These are phyloP conservation scores for Acanthopleura granulata DNA, from an alignment of 2,888 invertebrate species.

Conservation along the genomic window DNA sequence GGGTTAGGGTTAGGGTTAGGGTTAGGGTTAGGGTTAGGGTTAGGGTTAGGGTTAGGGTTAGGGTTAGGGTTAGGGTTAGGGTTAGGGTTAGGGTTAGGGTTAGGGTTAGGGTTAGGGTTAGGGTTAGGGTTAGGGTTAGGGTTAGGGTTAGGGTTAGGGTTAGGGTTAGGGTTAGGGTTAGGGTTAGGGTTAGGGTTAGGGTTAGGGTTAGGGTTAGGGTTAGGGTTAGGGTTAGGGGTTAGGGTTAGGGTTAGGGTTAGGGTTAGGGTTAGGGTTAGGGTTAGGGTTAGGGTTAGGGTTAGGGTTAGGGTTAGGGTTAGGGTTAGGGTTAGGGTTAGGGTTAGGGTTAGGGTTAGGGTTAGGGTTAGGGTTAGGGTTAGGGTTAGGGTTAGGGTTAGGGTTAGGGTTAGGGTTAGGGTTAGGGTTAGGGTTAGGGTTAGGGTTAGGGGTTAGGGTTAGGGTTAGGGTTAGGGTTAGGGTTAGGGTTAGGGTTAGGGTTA, in stretches of 20 bases:
- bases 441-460: slow-evolving; percentile 22
- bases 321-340: slow-evolving; percentile 31
- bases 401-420: slow-evolving; percentile 33
- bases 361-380: slow-evolving; percentile 32
- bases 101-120: slow-evolving; percentile 18
- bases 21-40: slow-evolving; percentile 14
- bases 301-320: slow-evolving; percentile 30
- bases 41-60: slow-evolving; percentile 17
- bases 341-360: slow-evolving; percentile 26
- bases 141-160: slow-evolving; percentile 10
- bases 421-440: slow-evolving; percentile 32
- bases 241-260: slow-evolving; percentile 34
- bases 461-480: slow-evolving; percentile 26
- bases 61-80: slow-evolving; percentile 18
- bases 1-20: slow-evolving; percentile 9
- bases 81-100: slow-evolving; percentile 21
- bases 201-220: slow-evolving; percentile 36
- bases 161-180: slow-evolving; percentile 17
- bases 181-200: slow-evolving; percentile 20
- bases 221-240: slow-evolving; percentile 36
- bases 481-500: slow-evolving; percentile 33
- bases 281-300: slow-evolving; percentile 31
- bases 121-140: slow-evolving; percentile 18
- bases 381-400: slow-evolving; percentile 35
- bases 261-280: slow-evolving; percentile 37